Conservation (phyloP, 2,113 vertebrate genomes). For the Ursus arctos region DNA sequence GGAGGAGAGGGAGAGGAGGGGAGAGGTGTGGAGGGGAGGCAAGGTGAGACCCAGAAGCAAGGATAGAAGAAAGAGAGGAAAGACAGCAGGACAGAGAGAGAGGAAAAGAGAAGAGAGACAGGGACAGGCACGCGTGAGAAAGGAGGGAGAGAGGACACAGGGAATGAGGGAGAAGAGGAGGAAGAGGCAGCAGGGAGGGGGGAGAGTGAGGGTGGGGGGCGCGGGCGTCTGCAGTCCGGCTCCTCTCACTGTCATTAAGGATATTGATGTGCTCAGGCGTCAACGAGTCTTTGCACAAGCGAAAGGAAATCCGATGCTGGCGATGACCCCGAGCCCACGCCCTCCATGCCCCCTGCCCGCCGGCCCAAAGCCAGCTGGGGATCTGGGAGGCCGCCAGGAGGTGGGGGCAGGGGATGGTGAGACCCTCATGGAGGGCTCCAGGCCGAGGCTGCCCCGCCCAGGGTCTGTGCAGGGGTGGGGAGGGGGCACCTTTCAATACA, state of each 20-base stretch:
- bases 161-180: background rate
- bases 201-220: conserved; percentile 71
- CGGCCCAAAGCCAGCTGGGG: background rate
- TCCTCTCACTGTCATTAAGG: conserved; percentile 95
- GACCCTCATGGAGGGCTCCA: background rate
- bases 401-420: background rate
- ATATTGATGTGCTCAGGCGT: conserved; percentile 98
- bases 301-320: conserved; percentile 97
- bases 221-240: conserved; percentile 90
- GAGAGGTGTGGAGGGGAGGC: background rate
- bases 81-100: background rate
- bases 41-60: background rate
- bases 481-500: too few species aligned
- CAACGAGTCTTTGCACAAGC: conserved; percentile 98
- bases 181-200: background rate
- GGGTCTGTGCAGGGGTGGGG: accelerated
- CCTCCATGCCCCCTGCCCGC: conserved; percentile 24
- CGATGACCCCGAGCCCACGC: conserved; percentile 93
- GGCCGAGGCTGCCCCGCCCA: background rate
- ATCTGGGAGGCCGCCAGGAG: background rate
- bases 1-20: background rate
- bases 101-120: background rate
- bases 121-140: too few species aligned
- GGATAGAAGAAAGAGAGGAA: background rate
- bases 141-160: background rate